phyloP scores from a whole-genome alignment of 2,113 vertebrate genomes.

The Hucho hucho region DNA sequence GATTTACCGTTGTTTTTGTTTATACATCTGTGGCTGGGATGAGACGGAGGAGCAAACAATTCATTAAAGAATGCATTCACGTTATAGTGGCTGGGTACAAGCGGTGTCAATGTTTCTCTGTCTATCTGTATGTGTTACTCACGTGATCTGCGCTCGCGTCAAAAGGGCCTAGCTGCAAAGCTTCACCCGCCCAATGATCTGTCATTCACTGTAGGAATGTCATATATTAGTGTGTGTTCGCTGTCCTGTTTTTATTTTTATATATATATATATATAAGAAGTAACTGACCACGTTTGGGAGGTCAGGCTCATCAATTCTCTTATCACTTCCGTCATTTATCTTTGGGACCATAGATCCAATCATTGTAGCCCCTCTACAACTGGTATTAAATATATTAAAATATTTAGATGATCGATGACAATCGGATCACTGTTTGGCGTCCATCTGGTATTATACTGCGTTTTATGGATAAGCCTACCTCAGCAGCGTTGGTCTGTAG shows the following conservation, averaged over 20 bases:
- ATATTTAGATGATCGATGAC: neutral
- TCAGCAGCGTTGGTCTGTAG: neutral
- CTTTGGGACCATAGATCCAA: neutral
- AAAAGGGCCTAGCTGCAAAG: neutral
- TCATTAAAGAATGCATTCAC: too few species aligned
- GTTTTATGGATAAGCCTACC: neutral
- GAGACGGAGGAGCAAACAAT: too few species aligned
- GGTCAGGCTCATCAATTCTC: neutral
- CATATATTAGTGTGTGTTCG: neutral
- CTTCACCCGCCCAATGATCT: neutral
- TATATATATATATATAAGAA: neutral
- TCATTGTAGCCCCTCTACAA: neutral
- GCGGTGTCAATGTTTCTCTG: too few species aligned
- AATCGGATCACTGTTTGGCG: neutral
- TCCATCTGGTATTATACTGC: neutral
- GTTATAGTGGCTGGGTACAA: too few species aligned
- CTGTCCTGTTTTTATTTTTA: neutral
- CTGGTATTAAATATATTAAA: neutral
- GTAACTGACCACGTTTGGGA: neutral
- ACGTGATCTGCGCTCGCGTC: neutral
- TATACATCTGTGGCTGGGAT: too few species aligned
- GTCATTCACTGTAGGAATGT: neutral
- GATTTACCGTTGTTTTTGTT: too few species aligned
- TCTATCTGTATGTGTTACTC: too few species aligned
- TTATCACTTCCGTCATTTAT: neutral